Base-by-base conservation (phyloP, 2,888 invertebrate species). In the Eupelmus urozonus region DNA sequence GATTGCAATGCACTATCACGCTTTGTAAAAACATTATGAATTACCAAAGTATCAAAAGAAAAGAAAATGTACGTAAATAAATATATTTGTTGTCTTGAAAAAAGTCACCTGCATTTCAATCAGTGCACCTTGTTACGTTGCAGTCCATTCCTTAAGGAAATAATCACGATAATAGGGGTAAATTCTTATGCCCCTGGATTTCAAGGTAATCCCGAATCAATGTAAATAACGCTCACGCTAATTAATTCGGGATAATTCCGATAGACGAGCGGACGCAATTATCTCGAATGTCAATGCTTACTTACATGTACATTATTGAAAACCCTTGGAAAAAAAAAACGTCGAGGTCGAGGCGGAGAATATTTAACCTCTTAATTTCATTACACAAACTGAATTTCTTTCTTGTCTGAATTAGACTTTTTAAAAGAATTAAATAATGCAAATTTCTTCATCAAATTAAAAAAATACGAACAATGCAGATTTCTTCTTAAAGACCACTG, bases 181-280 rank as follows among this genome's bases (percentile, higher is more conserved):
- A 49, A 59, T 59, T 18, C 9, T 60, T 49, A 53, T 23, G 5
- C 51, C 49, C 9, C n/a, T 23, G 60, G 51, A 23, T 53, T 53
- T 42, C 13, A 73, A 73, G 73, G 73, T 73, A 73, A 74, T 7
- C 59, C 66, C 49, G 34, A 49, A 57, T 65, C 27, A 55, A 62
- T 51, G 60, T 62, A 60, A 60, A 71, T 71, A 29, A 55, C 20
- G 29, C 29, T 70, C 49, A 29, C 11, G 40, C 45, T 45, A 18
- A 40, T 18, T 45, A 4, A 55, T 55, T 63, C 63, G 63, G 63
- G 63, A 72, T 72, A 71, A 71, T 71, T 60, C n/a, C 16, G 13
- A 42, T 25, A 34, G 40, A 72, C 49, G 23, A 40, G 34, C 62
- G 40, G 3, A 40, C 62, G 62, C 13, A 53, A 72, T 72, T 62